Percentiles rank a stretch among this genome's conserved stretches.
Conservation (phyloP, 2,888 invertebrate species). For the Drosophila parthenogenetica region DNA sequence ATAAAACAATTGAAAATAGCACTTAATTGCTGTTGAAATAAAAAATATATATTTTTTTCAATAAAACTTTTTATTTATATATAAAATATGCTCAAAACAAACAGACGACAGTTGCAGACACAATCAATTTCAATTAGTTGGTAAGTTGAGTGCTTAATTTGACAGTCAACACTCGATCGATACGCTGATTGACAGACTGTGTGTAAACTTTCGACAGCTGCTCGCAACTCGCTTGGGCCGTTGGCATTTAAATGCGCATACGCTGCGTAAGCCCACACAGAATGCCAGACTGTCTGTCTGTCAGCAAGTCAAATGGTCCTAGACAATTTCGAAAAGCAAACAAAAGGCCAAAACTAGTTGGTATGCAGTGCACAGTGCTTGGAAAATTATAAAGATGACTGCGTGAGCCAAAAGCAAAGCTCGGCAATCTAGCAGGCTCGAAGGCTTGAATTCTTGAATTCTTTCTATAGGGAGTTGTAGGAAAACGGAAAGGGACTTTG, state of each 20-base stretch:
- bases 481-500: conserved; percentile 27
- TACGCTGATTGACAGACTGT: conserved; percentile 45
- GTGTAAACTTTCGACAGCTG: conserved; percentile 54
- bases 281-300: not conserved
- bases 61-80: not conserved
- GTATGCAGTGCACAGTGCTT: conserved; percentile 56
- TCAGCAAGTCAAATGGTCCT: conserved; percentile 12
- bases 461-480: not conserved
- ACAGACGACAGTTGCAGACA: conserved; percentile 21
- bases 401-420: conserved; percentile 11
- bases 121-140: conserved; percentile 54
- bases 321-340: conserved; percentile 40
- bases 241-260: conserved; percentile 52
- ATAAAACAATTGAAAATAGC: not conserved
- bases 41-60: too few relatives aligned
- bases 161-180: conserved; percentile 45
- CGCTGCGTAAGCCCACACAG: conserved; percentile 32
- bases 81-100: not conserved
- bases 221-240: conserved; percentile 18
- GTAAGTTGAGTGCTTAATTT: conserved; percentile 43
- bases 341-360: conserved; percentile 54
- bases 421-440: conserved; percentile 8
- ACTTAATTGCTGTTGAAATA: not conserved
- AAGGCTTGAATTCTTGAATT: conserved; percentile 13
- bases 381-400: conserved; percentile 64